Evolutionary conservation across 2,888 invertebrate species (phyloP).

Genomic region (Invenusta paracnida): DNA sequence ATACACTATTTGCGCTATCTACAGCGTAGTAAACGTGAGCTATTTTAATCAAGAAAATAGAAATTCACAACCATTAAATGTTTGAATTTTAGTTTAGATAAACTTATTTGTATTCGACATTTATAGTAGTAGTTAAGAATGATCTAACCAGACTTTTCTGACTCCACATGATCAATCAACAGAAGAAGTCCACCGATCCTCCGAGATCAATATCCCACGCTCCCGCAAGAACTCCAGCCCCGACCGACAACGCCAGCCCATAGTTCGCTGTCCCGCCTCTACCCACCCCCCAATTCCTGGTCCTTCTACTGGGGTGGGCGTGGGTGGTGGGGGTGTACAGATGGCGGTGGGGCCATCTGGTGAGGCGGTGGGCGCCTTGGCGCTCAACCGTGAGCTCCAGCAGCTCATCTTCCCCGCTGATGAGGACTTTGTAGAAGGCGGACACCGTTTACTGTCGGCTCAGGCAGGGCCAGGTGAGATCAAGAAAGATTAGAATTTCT

Average conservation of each 20-base stretch:
- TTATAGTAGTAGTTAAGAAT: too few relatives aligned
- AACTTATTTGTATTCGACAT: too few relatives aligned
- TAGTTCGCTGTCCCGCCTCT: not conserved
- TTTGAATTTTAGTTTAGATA: too few relatives aligned
- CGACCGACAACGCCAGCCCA: not conserved
- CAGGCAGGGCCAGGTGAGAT: not conserved
- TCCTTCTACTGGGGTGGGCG: not conserved
- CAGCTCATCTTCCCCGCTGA: not conserved
- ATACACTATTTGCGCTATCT: too few relatives aligned
- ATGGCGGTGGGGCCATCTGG: too few relatives aligned
- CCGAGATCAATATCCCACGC: not conserved
- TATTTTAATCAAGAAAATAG: too few relatives aligned
- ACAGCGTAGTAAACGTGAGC: too few relatives aligned
- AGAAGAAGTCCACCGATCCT: not conserved
- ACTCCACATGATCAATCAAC: too few relatives aligned
- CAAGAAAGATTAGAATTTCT: too few relatives aligned
- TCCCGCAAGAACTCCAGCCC: not conserved
- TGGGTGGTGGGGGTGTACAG: too few relatives aligned
- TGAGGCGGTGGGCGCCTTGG: not conserved
- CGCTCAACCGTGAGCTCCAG: not conserved
- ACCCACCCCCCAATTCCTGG: not conserved
- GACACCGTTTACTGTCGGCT: not conserved
- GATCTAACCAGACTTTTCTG: too few relatives aligned
- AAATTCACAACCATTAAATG: too few relatives aligned
- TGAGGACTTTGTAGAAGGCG: not conserved